Percentiles rank a stretch among this genome's conserved stretches.
Conservation (phyloP, 2,888 invertebrate species). For the Phymatocera aterrima region DNA sequence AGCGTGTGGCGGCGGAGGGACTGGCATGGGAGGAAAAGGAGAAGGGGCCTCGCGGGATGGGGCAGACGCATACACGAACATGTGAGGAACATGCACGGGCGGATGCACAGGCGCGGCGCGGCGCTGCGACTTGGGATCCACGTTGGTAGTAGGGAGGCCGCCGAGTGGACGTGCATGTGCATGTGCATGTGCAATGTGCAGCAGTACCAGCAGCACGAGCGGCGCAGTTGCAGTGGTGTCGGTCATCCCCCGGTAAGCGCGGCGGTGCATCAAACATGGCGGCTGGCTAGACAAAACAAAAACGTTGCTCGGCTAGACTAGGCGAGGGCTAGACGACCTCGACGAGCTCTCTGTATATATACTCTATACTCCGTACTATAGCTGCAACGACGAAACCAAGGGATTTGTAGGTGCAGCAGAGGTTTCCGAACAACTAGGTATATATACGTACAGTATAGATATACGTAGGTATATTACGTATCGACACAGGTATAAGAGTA, state of each 20-base stretch:
- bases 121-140: no score
- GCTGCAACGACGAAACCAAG: not conserved
- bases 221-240: constrained; percentile 31
- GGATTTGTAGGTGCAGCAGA: not conserved
- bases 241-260: constrained; percentile 40
- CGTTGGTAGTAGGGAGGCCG: no score
- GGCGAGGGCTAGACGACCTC: constrained; percentile 54
- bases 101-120: not conserved
- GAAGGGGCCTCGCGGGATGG: no score
- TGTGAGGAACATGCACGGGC: not conserved
- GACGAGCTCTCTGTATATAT: no score
- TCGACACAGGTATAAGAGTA: no score
- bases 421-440: not conserved
- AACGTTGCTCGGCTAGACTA: constrained; percentile 52
- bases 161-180: no score
- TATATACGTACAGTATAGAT: not conserved
- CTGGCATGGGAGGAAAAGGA: not conserved
- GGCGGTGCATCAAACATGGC: constrained; percentile 57
- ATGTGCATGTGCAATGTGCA: no score
- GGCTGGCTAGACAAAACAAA: constrained; percentile 55
- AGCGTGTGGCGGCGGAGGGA: not conserved
- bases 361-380: no score
- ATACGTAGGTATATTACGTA: not conserved
- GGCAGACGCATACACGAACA: constrained; percentile 6
- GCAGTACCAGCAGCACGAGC: not conserved